These are phyloP conservation scores for Coreoperca whiteheadi DNA, from an alignment of 2,113 vertebrate genomes.

Conservation along the genomic window DNA sequence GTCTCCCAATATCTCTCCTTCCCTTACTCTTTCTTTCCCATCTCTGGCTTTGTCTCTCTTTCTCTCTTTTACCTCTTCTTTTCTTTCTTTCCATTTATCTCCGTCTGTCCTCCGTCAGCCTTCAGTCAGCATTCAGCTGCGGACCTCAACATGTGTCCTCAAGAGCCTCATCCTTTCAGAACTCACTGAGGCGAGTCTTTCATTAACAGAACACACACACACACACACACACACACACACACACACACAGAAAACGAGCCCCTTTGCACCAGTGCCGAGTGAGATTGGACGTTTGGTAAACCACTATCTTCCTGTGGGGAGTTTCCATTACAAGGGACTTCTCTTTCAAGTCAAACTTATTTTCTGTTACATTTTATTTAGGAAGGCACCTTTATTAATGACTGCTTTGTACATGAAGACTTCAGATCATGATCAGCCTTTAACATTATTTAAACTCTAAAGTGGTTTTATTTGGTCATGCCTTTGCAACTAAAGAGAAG, in stretches of 20 bases:
- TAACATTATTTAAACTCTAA: constrained; percentile 7
- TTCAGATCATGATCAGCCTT: constrained; percentile 28
- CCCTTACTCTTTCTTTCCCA: background rate
- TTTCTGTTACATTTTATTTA: constrained; percentile 37
- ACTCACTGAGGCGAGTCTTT: constrained; percentile 62
- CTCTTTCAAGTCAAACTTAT: constrained; percentile 64
- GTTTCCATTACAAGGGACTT: constrained; percentile 54
- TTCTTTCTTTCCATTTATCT: background rate
- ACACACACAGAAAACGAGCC: constrained; percentile 27
- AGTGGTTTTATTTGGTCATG: constrained; percentile 12
- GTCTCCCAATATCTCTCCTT: constrained; percentile 8
- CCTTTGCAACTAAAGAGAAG: constrained; percentile 23
- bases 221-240: constrained; percentile 47
- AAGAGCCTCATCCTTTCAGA: constrained; percentile 60
- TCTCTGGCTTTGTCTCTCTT: constrained; percentile 10
- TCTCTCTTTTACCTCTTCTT: background rate
- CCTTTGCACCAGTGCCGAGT: constrained; percentile 24
- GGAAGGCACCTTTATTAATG: constrained; percentile 7
- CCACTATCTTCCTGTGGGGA: constrained; percentile 70
- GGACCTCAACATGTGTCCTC: constrained; percentile 58
- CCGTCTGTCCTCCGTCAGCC: background rate
- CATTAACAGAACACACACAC: constrained; percentile 62
- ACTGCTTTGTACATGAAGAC: constrained; percentile 16
- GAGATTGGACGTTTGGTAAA: constrained; percentile 64
- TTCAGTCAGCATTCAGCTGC: constrained; percentile 31